Conservation (phyloP, 2,888 invertebrate species). For the Diaprepes abbreviatus region DNA sequence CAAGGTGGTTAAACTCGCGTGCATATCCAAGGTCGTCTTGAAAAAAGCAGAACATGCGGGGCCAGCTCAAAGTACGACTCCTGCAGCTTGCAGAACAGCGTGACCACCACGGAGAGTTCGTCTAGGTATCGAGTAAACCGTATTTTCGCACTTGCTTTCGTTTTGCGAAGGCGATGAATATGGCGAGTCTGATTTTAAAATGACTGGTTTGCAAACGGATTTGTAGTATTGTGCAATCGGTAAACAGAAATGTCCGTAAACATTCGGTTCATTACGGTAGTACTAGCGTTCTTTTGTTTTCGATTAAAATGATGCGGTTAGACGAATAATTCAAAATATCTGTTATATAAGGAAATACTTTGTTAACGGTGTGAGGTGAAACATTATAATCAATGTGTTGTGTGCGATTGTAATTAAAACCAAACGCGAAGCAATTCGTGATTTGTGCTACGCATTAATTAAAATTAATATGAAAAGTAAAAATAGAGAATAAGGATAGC, state of each 20-base stretch:
- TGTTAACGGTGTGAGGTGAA: constrained; percentile 10
- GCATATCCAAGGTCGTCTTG: constrained; percentile 40
- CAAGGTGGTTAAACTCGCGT: constrained; percentile 47
- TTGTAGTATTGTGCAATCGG: constrained; percentile 23
- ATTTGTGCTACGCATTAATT: background rate
- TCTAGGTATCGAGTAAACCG: constrained; percentile 28
- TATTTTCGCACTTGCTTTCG: constrained; percentile 26
- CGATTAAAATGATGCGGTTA: background rate
- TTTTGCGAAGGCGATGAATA: constrained; percentile 36
- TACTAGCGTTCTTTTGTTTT: constrained; percentile 1
- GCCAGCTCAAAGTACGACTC: constrained; percentile 35
- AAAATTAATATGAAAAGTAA: background rate
- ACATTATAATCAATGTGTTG: constrained; percentile 10
- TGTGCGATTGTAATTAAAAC: constrained; percentile 8
- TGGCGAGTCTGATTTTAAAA: constrained; percentile 12
- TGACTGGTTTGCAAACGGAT: constrained; percentile 19
- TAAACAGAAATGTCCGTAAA: constrained; percentile 3
- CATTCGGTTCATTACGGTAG: constrained; percentile 6
- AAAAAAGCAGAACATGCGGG: constrained; percentile 22
- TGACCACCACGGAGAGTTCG: constrained; percentile 32
- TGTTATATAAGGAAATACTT: constrained; percentile 6
- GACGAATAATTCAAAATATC: background rate
- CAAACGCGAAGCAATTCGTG: background rate
- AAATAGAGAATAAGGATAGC: background rate
- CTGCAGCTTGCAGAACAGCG: constrained; percentile 41